Evolutionary conservation across 2,888 invertebrate species (phyloP).

Genomic region (Torymus auratus): DNA sequence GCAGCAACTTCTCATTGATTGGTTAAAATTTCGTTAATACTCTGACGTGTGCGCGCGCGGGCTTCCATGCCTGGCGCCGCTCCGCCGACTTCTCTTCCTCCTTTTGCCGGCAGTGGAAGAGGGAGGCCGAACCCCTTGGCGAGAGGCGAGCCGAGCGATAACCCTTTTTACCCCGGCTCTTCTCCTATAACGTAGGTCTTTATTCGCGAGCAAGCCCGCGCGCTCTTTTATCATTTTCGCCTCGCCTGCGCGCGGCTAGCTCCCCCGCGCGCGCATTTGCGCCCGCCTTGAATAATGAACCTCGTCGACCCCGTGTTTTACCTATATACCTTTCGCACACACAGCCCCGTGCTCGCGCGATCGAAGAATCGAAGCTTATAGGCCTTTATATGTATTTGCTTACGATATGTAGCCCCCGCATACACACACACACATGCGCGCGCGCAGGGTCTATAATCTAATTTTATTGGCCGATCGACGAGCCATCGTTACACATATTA

Average conservation of each 20-base stretch:
- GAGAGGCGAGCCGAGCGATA: conserved; percentile 26
- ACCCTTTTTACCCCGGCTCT: conserved; percentile 45
- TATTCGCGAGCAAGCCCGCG: conserved; percentile 23
- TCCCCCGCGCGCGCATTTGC: conserved; percentile 22
- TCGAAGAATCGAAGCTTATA: conserved; percentile 54
- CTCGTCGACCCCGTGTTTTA: conserved; percentile 37
- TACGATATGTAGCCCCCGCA: neutral
- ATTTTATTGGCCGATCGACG: conserved; percentile 13
- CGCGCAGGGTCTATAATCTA: conserved; percentile 19
- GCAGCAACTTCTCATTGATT: conserved; percentile 74
- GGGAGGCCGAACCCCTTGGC: conserved; percentile 27
- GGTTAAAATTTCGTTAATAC: conserved; percentile 76
- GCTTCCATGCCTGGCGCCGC: conserved; percentile 67
- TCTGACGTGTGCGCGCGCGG: conserved; percentile 67
- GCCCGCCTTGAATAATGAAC: conserved; percentile 54
- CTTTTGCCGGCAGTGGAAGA: conserved; percentile 4
- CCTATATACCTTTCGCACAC: conserved; percentile 33
- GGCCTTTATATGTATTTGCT: conserved; percentile 40
- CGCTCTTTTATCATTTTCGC: conserved; percentile 47
- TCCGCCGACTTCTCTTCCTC: conserved; percentile 54
- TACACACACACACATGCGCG: neutral
- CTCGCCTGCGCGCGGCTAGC: neutral
- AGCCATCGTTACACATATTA: no score
- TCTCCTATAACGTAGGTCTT: conserved; percentile 20
- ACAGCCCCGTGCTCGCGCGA: conserved; percentile 33